Evolutionary conservation across 2,888 invertebrate genomes (phyloP).

Genomic region (Vesta saturnalis): DNA sequence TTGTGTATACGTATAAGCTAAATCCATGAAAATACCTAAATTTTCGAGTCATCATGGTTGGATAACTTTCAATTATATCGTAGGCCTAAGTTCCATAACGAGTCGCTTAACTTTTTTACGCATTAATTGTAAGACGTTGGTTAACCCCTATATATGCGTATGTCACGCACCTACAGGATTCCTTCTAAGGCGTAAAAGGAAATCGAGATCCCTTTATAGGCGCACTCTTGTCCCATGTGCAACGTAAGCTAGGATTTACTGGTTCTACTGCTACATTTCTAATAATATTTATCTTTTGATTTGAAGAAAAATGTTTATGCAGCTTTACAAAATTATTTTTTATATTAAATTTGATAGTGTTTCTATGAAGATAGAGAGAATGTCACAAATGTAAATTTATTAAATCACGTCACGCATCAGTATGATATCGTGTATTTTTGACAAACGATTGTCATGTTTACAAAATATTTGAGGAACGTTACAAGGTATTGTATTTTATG

Average conservation of each 20-base stretch:
- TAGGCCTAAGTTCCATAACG: constrained; percentile 20
- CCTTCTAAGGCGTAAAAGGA: constrained; percentile 26
- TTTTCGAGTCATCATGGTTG: background rate
- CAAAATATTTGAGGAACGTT: background rate
- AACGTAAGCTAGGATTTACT: constrained; percentile 45
- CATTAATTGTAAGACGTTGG: constrained; percentile 3
- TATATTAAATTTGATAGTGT: no score
- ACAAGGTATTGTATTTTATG: background rate
- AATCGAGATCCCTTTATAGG: constrained; percentile 39
- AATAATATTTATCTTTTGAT: constrained; percentile 22
- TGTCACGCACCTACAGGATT: constrained; percentile 24
- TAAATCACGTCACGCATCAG: background rate
- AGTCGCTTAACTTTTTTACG: constrained; percentile 19
- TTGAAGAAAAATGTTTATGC: background rate
- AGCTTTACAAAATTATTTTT: no score
- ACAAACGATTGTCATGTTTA: background rate
- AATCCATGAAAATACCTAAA: constrained; percentile 15
- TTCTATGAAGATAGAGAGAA: background rate
- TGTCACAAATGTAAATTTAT: background rate
- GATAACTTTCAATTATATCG: constrained; percentile 22
- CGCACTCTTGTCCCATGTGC: constrained; percentile 41
- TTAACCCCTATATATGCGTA: constrained; percentile 17
- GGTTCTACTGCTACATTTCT: constrained; percentile 31
- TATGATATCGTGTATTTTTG: background rate
- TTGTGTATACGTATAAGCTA: constrained; percentile 19